A percentile compares a stretch with the other conserved stretches of the same genome.
Evolutionary conservation across 2,888 invertebrate genomes (phyloP).

Genomic region (Polyploca ridens): DNA sequence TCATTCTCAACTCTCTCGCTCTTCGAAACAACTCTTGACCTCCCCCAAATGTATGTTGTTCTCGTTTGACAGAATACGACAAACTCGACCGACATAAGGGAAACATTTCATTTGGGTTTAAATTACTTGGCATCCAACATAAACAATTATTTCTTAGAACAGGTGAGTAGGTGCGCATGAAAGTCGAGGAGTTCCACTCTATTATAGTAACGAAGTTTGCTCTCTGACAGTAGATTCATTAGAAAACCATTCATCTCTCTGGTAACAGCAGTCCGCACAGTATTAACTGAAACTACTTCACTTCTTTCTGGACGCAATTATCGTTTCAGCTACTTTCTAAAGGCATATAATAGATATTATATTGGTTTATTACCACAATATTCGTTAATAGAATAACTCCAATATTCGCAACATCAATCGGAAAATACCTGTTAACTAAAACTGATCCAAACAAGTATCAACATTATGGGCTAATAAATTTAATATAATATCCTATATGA

Average conservation of each 20-base stretch:
- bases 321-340: neutral
- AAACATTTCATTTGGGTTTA: neutral
- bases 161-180: conserved; percentile 22
- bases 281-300: conserved; percentile 26
- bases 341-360: neutral
- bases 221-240: conserved; percentile 65
- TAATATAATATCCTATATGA: neutral
- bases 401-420: neutral
- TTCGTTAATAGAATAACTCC: neutral
- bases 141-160: conserved; percentile 5
- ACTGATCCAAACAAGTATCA: neutral
- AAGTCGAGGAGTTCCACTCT: conserved; percentile 45
- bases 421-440: neutral
- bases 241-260: conserved; percentile 71
- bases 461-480: too few relatives aligned
- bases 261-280: conserved; percentile 26
- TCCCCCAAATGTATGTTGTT: neutral
- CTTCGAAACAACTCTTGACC: neutral
- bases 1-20: neutral
- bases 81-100: neutral
- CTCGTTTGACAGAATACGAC: neutral
- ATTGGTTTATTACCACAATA: neutral
- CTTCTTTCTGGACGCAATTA: neutral
- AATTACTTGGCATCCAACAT: neutral
- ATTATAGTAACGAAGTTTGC: conserved; percentile 71